Evolutionary conservation across 92 coral and sea anemone genomes (phyloP), one percentile per base, ranked within the genome.

Genomic region (Epizoanthus ramosus): DNA sequence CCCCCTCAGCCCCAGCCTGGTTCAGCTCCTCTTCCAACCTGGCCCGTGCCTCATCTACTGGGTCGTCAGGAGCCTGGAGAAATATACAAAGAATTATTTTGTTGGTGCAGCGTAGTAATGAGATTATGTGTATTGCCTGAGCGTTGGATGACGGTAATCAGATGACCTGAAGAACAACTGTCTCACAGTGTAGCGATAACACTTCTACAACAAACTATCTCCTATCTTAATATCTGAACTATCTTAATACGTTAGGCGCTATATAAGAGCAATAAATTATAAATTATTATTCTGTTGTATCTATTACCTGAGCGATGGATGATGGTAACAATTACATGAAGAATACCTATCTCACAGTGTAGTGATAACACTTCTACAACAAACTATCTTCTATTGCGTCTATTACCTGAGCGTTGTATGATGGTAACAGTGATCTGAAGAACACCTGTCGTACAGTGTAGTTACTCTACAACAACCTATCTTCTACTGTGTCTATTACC

Each of bases 311-410:
- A 19, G 33, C 74, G 54, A 90, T 84, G 82, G 85, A 96, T 3
- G 98, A 92, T 17, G 99, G 99, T 12, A 91, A 79, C 12, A 96
- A 88, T 7, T 98, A 96, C 56, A 97, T 96, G 82, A 96, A 92
- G 64, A 96, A 96, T 91, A 92, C 84, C 43, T 37, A 5, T 37
- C 43, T 37, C 43, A 37, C 43, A 37, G 43, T 37, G 43, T 37
- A 37, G 4, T 37, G 43, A 37, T 37, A 37, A 37, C 43, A 6
- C 43, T 37, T 37, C 6, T 37, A 37, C 43, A 37, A 37, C 43
- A 37, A 28, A 37, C 6, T 3, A 37, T 37, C 43, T 37, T 12
- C 23, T 71, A 14, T 17, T 45, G 79, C 14, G 35, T 8, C 21
- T 15, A 70, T 25, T 70, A 17, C 43, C 35, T 19, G 43, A 19